Base-by-base conservation (phyloP, 2,888 invertebrate genomes). In the Leistus spinibarbis region DNA sequence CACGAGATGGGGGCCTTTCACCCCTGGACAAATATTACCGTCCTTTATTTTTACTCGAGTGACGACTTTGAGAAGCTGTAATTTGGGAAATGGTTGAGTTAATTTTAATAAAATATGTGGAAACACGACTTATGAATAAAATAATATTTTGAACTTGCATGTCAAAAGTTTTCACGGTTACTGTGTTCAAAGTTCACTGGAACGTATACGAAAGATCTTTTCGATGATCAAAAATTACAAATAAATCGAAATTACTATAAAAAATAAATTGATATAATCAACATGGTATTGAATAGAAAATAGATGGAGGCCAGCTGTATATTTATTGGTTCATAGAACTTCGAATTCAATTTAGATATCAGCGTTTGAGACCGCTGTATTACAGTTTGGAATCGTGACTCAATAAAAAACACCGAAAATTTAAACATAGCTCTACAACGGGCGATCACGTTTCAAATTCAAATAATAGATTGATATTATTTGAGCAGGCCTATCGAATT, bases 281-380 rank as follows among this genome's bases (percentile, higher is more conserved):
- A 60, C 10, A 60, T 19, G 22, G 60, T 60, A 60, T 4, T 60
- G 54, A 54, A 20, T 60, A 60, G 56, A 19, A 56, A 60, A 22
- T 60, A 20, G 17, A 60, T 10, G 10, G 17, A 20, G 60, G 7
- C 7, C 40, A 40, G 40, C 40, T 40, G 13, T 22, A 60, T 60
- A 19, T 60, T 22, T 62, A 62, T 22, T 64, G 62, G 71, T 63
- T 71, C 64, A 64, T 64, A 71, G 24, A 23, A 17, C 20, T 10
- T 71, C 71, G 64, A 64, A 71, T 71, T 71, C 54, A 71, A 71
- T 71, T 71, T 71, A 71, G 71, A 71, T 71, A 71, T 71, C 63
- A 71, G 60, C 17, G 20, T 20, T 10, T 23, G 17, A n/a, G 60
- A 60, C 54, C 71, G 64, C 54, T 71, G 71, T 63, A 53, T 63